Base-by-base conservation (phyloP, 1,140 invertebrate genomes). In the Lordiphosa collinella region DNA sequence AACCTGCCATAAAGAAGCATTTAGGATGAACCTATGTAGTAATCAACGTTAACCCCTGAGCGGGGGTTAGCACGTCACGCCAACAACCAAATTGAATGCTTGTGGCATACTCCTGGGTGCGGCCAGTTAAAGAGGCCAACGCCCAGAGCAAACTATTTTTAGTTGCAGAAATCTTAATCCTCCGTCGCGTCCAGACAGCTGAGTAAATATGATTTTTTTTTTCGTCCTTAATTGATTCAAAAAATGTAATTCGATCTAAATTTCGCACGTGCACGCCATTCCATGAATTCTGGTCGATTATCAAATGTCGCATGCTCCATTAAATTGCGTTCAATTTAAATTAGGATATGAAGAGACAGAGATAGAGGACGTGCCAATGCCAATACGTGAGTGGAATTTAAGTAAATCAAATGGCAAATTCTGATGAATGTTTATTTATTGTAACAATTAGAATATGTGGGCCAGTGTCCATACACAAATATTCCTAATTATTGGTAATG, bases 161-260 rank as follows among this genome's bases (percentile, higher is more conserved):
- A 38, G 59, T 36, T 58, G 25, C 48, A 63, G 2, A 53, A 49
- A 43, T 22, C 52, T 18, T 57, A 67, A 59, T 48, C 18, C 12
- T 46, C 47, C 57, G 54, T 12, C 29, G 37, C n/a, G 47, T 13
- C 48, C 48, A 37, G 46, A 67, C 57, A 49, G 38, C 41, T 57
- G 57, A 31, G 40, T 71, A 55, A 67, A 76, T 76, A 72, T 78
- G 66, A 61, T 52, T 57, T 54, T 40, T 53, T 6, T 6, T 25
- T 5, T 25, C 6, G 48, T 62, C 58, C 67, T 60, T 78, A 78
- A 78, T 78, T 78, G 73, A 78, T 68, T 79, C 41, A 52, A 63
- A 55, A 73, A 55, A 63, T 59, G 54, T 56, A 79, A 78, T 78
- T 73, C 41, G 56, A 78, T 73, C 63, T 58, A 56, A 71, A 68